Percentiles rank a stretch among this genome's conserved stretches.
Conservation (phyloP, 2,113 vertebrate genomes). For the Alexandromys fortis region DNA sequence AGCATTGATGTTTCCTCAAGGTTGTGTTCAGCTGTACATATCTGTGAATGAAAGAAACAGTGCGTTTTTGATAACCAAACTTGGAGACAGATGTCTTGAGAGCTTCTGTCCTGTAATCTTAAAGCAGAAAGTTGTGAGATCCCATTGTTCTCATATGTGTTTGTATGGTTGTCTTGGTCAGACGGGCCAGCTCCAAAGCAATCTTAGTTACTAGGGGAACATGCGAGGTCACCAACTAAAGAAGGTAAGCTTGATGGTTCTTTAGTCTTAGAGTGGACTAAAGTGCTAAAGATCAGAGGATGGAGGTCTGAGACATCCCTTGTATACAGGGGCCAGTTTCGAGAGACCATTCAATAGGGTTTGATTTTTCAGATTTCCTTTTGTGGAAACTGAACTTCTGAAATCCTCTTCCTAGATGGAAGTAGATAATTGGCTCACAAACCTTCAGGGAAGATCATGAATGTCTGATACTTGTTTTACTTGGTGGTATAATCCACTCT, state of each 20-base stretch:
- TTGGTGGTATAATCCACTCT: neutral
- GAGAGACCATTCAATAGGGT: neutral
- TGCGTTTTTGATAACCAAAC: neutral
- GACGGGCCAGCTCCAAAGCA: neutral
- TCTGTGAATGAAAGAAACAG: neutral
- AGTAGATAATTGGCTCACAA: too few species aligned
- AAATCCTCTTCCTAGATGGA: neutral
- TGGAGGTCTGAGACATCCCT: neutral
- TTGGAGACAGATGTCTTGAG: neutral
- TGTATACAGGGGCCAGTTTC: neutral
- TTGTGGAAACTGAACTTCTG: neutral
- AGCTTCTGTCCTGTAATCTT: neutral
- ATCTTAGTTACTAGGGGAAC: neutral
- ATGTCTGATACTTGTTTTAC: neutral
- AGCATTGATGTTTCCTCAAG: neutral
- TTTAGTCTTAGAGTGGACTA: neutral
- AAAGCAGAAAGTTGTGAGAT: neutral
- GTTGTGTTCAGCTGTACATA: neutral
- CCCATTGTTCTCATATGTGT: fast-evolving
- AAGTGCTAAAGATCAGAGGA: neutral
- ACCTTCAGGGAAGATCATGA: neutral
- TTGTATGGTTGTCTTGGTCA: neutral
- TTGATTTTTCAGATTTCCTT: neutral
- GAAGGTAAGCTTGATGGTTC: neutral
- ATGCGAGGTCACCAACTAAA: neutral